Conservation (phyloP, 2,113 vertebrate genomes). For the Scomber colias region DNA sequence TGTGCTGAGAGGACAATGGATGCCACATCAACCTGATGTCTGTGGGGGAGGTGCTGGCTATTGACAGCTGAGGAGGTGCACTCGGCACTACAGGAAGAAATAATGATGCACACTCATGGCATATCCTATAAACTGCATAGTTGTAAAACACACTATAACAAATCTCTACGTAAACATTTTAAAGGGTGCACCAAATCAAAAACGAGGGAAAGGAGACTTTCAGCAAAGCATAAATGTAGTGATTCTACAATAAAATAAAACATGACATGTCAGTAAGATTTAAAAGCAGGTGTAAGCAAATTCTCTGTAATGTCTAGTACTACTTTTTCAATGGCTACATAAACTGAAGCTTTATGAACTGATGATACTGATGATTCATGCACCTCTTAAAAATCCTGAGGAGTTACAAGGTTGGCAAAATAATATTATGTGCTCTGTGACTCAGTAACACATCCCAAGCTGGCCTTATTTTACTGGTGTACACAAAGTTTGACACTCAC, state of each 20-base stretch:
- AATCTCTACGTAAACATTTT: neutral
- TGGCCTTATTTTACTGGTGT: constrained; percentile 1
- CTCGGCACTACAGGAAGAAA: constrained; percentile 87
- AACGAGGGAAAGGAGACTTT: no score
- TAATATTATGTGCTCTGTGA: neutral
- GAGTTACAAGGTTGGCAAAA: constrained; percentile 6
- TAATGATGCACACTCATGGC: constrained; percentile 6
- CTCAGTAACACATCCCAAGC: neutral
- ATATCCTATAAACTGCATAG: neutral
- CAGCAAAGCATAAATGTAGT: no score
- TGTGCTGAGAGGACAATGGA: constrained; percentile 89
- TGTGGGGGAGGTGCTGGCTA: constrained; percentile 91
- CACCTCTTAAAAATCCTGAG: neutral
- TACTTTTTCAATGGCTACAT: neutral
- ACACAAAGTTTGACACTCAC: constrained; percentile 78
- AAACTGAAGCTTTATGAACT: neutral
- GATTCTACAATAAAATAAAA: neutral
- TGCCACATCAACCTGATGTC: constrained; percentile 94
- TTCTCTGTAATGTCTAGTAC: neutral
- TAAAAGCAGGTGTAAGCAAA: constrained; percentile 6
- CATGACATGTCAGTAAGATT: neutral
- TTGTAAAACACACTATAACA: neutral
- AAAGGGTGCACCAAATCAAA: neutral
- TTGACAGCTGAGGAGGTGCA: constrained; percentile 91
- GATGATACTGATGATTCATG: neutral